A percentile compares a stretch with the other conserved stretches of the same genome.
Evolutionary conservation across 2,888 invertebrate genomes (phyloP).

Genomic region (Scaptomyza parva): DNA sequence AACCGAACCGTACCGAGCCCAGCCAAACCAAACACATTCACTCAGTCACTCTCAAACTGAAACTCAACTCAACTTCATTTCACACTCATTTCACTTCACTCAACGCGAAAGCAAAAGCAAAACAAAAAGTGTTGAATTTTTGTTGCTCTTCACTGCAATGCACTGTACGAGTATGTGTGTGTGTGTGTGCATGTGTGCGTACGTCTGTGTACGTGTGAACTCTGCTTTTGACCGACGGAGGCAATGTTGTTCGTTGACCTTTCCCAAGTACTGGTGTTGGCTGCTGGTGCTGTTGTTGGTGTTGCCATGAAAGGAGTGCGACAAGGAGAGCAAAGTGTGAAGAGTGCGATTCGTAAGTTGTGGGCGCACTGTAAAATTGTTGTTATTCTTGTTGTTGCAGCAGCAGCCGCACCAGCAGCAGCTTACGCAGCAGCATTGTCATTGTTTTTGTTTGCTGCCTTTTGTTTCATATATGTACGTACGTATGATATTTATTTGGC

Average conservation of each 20-base stretch:
- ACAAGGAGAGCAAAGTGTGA: constrained; percentile 11
- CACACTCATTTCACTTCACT: constrained; percentile 69
- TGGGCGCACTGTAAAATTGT: constrained; percentile 33
- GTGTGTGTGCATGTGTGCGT: constrained; percentile 39
- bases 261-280: constrained; percentile 70
- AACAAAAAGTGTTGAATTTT: constrained; percentile 67
- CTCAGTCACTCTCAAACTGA: constrained; percentile 23
- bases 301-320: constrained; percentile 74
- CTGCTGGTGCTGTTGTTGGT: constrained; percentile 53
- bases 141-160: constrained; percentile 53
- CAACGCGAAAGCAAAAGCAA: constrained; percentile 77
- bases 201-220: constrained; percentile 67
- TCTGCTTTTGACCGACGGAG: constrained; percentile 80
- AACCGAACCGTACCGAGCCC: not conserved
- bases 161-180: constrained; percentile 42
- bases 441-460: constrained; percentile 42
- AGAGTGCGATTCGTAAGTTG: constrained; percentile 52
- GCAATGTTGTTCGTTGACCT: constrained; percentile 80
- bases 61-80: constrained; percentile 32
- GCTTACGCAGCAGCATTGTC: constrained; percentile 34
- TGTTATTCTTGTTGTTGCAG: constrained; percentile 22
- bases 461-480: constrained; percentile 64
- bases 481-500: constrained; percentile 40
- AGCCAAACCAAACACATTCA: constrained; percentile 10
- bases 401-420: too few species aligned